These are phyloP conservation scores for Lysiphlebus fabarum DNA, from an alignment of 1,140 invertebrate species.

Conservation along the genomic window DNA sequence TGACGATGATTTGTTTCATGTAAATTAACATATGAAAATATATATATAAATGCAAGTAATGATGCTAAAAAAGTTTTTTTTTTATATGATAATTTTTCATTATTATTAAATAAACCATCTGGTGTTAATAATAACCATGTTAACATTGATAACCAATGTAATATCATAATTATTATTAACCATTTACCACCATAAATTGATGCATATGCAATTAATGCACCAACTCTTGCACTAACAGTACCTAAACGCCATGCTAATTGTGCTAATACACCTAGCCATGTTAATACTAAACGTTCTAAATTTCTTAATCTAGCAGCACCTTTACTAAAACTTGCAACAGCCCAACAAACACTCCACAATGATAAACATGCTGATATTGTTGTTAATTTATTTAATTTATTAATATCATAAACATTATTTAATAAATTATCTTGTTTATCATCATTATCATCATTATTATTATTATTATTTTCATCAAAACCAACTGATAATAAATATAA, in stretches of 20 bases:
- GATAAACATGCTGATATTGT: conserved; percentile 79
- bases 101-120: conserved; percentile 74
- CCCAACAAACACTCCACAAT: conserved; percentile 85
- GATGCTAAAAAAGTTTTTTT: conserved; percentile 68
- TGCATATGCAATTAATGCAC: conserved; percentile 81
- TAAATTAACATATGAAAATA: conserved; percentile 88
- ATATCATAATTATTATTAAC: conserved; percentile 73
- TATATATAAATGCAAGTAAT: conserved; percentile 80
- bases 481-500: conserved; percentile 70
- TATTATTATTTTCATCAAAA: conserved; percentile 27
- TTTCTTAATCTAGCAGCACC: conserved; percentile 73
- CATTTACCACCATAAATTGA: conserved; percentile 66
- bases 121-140: conserved; percentile 79
- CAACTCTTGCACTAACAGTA: conserved; percentile 78
- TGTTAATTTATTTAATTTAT: conserved; percentile 70
- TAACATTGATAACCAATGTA: conserved; percentile 83
- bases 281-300: conserved; percentile 78
- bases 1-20: conserved; percentile 75
- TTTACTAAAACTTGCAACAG: conserved; percentile 85
- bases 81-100: conserved; percentile 66
- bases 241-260: conserved; percentile 80
- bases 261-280: conserved; percentile 79
- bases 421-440: conserved; percentile 29
- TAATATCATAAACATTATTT: conserved; percentile 26
- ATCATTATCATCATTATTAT: too few species aligned